These are phyloP conservation scores for Drosophila lowei DNA, from an alignment of 1,140 invertebrate species.

Conservation along the genomic window DNA sequence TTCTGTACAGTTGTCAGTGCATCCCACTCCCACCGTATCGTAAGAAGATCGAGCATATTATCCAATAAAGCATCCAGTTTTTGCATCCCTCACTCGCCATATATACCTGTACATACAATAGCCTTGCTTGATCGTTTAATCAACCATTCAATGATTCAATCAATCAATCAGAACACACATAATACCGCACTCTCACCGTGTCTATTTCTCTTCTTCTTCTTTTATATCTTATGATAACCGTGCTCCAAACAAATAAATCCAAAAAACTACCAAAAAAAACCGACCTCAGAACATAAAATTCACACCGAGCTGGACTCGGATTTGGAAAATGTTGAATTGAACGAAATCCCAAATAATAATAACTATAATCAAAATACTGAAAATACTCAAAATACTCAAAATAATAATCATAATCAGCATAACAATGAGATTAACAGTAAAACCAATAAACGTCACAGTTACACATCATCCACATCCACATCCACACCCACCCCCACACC, in stretches of 20 bases:
- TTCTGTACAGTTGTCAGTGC: too few relatives aligned
- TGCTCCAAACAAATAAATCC: slow-evolving; percentile 20
- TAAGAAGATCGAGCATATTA: too few relatives aligned
- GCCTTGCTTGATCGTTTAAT: slow-evolving; percentile 59
- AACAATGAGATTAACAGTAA: slow-evolving; percentile 69
- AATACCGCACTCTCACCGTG: slow-evolving; percentile 74
- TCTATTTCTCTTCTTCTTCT: slow-evolving; percentile 78
- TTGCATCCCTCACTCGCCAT: slow-evolving; percentile 29
- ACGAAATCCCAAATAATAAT: slow-evolving; percentile 72
- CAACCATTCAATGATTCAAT: slow-evolving; percentile 19
- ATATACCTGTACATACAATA: neutral
- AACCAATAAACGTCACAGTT: slow-evolving; percentile 68
- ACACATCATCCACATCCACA: slow-evolving; percentile 41
- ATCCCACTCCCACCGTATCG: too few relatives aligned
- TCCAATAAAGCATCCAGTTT: slow-evolving; percentile 16
- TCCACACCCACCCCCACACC: slow-evolving; percentile 28
- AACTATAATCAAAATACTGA: slow-evolving; percentile 52
- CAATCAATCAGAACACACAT: slow-evolving; percentile 43
- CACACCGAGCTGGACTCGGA: slow-evolving; percentile 80
- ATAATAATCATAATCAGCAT: slow-evolving; percentile 54
- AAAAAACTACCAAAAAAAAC: slow-evolving; percentile 32
- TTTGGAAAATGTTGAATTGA: slow-evolving; percentile 81
- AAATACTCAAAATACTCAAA: slow-evolving; percentile 40
- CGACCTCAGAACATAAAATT: slow-evolving; percentile 80
- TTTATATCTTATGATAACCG: slow-evolving; percentile 76